Evolutionary conservation across 1,140 invertebrate genomes (phyloP).

Genomic region (Rhopalosiphum padi): DNA sequence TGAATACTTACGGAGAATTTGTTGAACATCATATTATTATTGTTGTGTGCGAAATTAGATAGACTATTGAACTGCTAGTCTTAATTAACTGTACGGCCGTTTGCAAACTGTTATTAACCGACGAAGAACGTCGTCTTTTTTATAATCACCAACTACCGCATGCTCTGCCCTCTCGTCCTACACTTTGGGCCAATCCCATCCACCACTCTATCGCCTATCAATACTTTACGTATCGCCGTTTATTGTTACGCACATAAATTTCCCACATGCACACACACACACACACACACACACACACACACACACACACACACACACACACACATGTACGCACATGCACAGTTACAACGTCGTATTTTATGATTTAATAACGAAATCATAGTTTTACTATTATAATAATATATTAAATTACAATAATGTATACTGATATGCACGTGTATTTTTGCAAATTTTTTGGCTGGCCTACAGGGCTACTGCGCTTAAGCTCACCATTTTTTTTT

Average conservation of each 20-base stretch:
- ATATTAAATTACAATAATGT: neutral
- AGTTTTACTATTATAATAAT: no score
- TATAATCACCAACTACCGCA: slow-evolving; percentile 6
- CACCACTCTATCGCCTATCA: neutral
- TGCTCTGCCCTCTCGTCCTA: neutral
- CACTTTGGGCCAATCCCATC: neutral
- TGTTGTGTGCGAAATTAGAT: neutral
- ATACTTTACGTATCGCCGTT: neutral
- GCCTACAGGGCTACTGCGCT: no score
- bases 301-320: neutral
- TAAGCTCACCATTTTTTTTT: no score
- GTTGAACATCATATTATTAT: neutral
- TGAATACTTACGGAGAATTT: neutral
- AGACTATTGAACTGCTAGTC: neutral
- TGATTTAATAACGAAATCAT: no score
- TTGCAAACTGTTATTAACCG: neutral
- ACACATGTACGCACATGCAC: neutral
- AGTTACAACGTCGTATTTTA: neutral
- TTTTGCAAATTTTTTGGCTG: no score
- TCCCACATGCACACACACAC: neutral
- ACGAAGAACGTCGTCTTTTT: neutral
- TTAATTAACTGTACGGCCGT: neutral
- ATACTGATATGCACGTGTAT: no score
- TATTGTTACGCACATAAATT: neutral
- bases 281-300: neutral